Evolutionary conservation across 2,888 invertebrate genomes (phyloP), one percentile per base, ranked within the genome.

Genomic region (Selenia dentaria): DNA sequence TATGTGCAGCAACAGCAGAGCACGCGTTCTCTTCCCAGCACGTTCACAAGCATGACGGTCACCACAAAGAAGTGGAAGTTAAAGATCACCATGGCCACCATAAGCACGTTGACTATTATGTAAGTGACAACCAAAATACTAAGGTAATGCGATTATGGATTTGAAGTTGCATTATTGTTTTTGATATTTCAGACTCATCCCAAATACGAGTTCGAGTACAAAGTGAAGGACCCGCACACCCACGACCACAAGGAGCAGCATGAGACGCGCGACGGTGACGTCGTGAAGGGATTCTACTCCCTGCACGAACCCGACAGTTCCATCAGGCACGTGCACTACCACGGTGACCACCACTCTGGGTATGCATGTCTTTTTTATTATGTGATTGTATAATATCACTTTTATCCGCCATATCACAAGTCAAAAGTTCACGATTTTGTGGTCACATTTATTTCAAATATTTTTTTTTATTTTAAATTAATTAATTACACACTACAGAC

Each of bases 201-300:
- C 12, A 71, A 73, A 41, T 74, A 69, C 40, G 70, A 68, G 44
- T 74, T 69, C 57, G 67, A 59, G 35, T 75, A 76, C 68, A 70
- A 72, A 34, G 75, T 78, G 32, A 63, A 68, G 31, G 76, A 77
- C 54, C 68, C 63, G 1, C 73, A 77, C 62, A 75, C 78, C 32
- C 67, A 67, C 13, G 78, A 78, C 66, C 54, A 61, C 57, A 78
- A 76, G 67, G 62, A 59, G 51, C 78, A 78, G 63, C 74, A 75
- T 44, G 78, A 78, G 64, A 44, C 59, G 34, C 78, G 78, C 57
- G 74, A 78, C 52, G 77, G 77, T 9, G 78, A 76, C 53, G 68
- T 65, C 32, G 76, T 76, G 41, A 72, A 73, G 62, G 78, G 76
- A 27, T 69, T 59, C 57, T 78, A 78, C 68, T 64, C 66, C 25